Evolutionary conservation across 1,140 invertebrate species (phyloP), one percentile per base, ranked within the genome.

Genomic region (Chironomus striatipennis): DNA sequence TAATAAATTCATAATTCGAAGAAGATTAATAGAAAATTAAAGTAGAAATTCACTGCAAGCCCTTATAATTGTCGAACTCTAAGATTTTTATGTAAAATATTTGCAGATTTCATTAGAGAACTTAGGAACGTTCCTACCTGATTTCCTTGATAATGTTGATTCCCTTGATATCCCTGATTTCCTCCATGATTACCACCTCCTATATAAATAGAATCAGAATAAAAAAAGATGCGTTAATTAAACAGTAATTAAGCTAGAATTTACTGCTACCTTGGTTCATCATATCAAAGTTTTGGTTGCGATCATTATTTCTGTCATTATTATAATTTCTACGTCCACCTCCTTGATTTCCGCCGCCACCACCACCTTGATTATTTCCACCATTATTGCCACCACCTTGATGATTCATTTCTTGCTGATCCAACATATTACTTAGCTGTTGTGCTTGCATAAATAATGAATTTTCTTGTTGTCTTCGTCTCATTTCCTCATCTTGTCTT

Each of bases 401-500:
- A 75, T 86, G 86, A 18, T 77, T 73, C 42, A 73, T 42, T 73
- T 43, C 75, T 78, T 89, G 86, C 76, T 87, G 85, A 78, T 88
- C 87, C 43, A 88, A 78, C 79, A 88, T 79, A n/a, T 85, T 86
- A 76, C 86, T 88, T 12, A 88, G 77, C 72, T 87, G 84, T 77
- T 88, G 87, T 0, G 88, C 87, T 86, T 93, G 90, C 86, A 92
- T 90, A 75, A 93, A 92, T 57, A 93, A 83, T 76, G 88, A 90
- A 81, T 93, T 93, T 84, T 93, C 91, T 81, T 93, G 90, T 80
- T 93, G 90, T 34, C 91, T 84, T 73, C 91, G 86, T 72, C 92
- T 88, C 77, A 94, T 82, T 79, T 95, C 92, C 80, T 95, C 93
- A 81, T 94, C 91, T 81, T 93, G 91, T 24, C 85, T 83, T 74